Conservation (phyloP, 2,888 invertebrate genomes). For the Cheilosia variabilis region DNA sequence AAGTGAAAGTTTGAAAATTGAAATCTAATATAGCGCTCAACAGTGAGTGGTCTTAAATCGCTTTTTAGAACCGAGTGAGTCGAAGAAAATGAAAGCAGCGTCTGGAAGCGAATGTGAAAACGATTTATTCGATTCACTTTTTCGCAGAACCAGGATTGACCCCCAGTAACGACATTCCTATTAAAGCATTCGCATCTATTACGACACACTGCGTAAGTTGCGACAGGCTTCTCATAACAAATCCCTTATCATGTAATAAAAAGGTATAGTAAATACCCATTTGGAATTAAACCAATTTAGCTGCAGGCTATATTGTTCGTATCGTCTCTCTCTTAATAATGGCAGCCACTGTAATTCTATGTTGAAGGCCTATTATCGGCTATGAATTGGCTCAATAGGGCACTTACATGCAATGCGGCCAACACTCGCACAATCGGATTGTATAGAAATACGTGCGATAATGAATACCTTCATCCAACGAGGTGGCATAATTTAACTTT, state of each 20-base stretch:
- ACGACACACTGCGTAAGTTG: background rate
- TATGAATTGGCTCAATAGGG: conserved; percentile 46
- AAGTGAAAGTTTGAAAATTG: too few species aligned
- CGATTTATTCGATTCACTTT: too few species aligned
- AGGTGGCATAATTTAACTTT: conserved; percentile 53
- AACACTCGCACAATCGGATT: too few species aligned
- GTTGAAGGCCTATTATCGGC: conserved; percentile 10
- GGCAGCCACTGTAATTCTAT: conserved; percentile 38
- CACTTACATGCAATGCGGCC: conserved; percentile 16
- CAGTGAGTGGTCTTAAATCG: too few species aligned
- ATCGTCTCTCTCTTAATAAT: conserved; percentile 23
- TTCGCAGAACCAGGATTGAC: background rate
- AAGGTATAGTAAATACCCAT: conserved; percentile 53
- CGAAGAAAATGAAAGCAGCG: too few species aligned
- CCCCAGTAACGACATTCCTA: background rate
- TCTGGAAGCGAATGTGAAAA: too few species aligned
- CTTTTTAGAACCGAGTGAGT: too few species aligned
- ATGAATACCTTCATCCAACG: conserved; percentile 43
- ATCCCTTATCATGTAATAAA: conserved; percentile 51
- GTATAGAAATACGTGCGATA: conserved; percentile 22
- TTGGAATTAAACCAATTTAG: conserved; percentile 50
- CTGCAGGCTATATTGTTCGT: conserved; percentile 32
- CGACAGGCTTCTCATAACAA: conserved; percentile 44
- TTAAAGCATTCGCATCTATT: background rate
- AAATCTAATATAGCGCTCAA: too few species aligned